Percentiles rank a stretch among this genome's conserved stretches.
Evolutionary conservation across 2,113 vertebrate species (phyloP).

Genomic region (Bufo bufo): DNA sequence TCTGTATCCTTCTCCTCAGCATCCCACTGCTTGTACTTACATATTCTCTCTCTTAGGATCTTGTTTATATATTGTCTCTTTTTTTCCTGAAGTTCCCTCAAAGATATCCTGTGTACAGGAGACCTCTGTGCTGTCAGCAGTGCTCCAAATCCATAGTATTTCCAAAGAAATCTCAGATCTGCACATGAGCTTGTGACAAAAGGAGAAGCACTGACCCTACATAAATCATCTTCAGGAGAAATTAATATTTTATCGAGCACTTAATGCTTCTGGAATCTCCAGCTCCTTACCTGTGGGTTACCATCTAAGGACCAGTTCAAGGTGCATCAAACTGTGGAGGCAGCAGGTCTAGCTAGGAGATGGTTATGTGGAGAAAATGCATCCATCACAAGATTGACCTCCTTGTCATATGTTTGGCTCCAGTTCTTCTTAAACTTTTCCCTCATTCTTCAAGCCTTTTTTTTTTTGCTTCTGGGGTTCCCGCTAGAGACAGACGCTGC

Average conservation of each 20-base stretch:
- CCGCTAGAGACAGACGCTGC: not conserved
- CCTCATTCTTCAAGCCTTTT: constrained; percentile 34
- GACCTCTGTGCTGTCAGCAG: constrained; percentile 60
- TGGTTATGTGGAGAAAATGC: constrained; percentile 46
- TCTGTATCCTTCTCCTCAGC: constrained; percentile 67
- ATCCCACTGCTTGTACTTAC: constrained; percentile 64
- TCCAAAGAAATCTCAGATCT: constrained; percentile 63
- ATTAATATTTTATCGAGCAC: constrained; percentile 66
- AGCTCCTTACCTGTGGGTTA: constrained; percentile 52
- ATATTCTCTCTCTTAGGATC: constrained; percentile 59
- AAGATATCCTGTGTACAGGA: constrained; percentile 62
- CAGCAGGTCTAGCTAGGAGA: constrained; percentile 54
- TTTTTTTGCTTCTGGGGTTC: constrained; percentile 5
- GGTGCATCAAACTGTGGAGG: constrained; percentile 56
- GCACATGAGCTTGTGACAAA: constrained; percentile 60
- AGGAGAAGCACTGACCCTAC: constrained; percentile 61
- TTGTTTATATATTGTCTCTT: constrained; percentile 28
- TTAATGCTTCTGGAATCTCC: constrained; percentile 62
- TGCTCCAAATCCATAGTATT: constrained; percentile 62
- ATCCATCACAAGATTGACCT: constrained; percentile 17
- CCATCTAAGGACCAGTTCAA: constrained; percentile 53
- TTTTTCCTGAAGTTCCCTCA: constrained; percentile 61
- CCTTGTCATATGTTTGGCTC: constrained; percentile 18
- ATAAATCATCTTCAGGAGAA: constrained; percentile 66
- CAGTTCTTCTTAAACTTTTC: constrained; percentile 41